phyloP scores from a whole-genome alignment of 1,140 invertebrate genomes.

The Papilio polytes region DNA sequence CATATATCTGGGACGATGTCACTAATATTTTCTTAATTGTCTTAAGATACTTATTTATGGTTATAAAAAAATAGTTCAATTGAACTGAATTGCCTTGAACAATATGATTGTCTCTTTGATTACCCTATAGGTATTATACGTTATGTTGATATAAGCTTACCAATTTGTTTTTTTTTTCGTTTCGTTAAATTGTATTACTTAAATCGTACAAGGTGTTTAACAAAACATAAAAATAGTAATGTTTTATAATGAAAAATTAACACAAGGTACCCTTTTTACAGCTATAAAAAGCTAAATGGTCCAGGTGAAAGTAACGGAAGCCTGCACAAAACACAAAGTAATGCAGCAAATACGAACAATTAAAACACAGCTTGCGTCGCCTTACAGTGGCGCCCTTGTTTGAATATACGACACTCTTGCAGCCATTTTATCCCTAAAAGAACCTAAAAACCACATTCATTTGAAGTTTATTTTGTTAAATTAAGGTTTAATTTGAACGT shows the following conservation, averaged over 20 bases:
- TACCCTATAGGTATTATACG: too few species aligned
- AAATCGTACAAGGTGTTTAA: conserved; percentile 13
- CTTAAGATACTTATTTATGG: too few species aligned
- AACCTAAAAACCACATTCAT: neutral
- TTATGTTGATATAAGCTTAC: neutral
- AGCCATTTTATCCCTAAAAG: conserved; percentile 24
- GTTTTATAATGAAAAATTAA: neutral
- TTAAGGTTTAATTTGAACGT: neutral
- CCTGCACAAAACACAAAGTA: conserved; percentile 41
- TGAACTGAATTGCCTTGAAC: too few species aligned
- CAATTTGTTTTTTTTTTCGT: too few species aligned
- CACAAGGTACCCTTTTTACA: conserved; percentile 6
- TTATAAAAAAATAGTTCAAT: too few species aligned
- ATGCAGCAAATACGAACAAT: conserved; percentile 44
- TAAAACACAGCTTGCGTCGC: conserved; percentile 45
- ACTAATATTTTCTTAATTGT: too few species aligned
- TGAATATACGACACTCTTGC: neutral
- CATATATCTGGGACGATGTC: too few species aligned
- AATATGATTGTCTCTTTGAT: too few species aligned
- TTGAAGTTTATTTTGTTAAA: neutral
- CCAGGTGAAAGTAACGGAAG: conserved; percentile 46
- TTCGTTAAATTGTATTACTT: too few species aligned
- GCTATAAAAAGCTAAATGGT: conserved; percentile 38
- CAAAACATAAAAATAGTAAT: neutral
- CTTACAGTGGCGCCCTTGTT: conserved; percentile 14